A percentile compares a stretch with the other conserved stretches of the same genome.
These are phyloP conservation scores for Pandemis cinnamomeana DNA, from an alignment of 2,888 invertebrate genomes.

Conservation along the genomic window DNA sequence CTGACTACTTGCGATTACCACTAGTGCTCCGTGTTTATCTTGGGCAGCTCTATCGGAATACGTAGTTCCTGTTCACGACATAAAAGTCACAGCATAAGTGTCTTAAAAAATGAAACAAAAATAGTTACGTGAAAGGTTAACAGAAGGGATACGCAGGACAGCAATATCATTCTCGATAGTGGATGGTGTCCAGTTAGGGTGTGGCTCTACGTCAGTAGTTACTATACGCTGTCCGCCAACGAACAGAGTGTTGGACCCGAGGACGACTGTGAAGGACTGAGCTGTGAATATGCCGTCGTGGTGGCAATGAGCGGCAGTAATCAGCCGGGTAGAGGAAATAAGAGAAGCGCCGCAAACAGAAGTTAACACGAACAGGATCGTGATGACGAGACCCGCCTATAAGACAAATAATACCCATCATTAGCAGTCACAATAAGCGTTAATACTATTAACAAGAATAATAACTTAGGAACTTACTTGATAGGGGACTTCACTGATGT, in stretches of 20 bases:
- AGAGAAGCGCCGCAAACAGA: slow-evolving; percentile 67
- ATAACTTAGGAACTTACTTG: slow-evolving; percentile 49
- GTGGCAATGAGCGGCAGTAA: slow-evolving; percentile 67
- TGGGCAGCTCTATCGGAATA: too few relatives aligned
- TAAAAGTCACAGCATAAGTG: too few relatives aligned
- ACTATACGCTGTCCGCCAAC: slow-evolving; percentile 59
- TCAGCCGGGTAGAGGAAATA: slow-evolving; percentile 50
- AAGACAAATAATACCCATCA: slow-evolving; percentile 1
- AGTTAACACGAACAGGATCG: slow-evolving; percentile 44
- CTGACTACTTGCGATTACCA: too few relatives aligned
- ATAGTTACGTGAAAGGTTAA: slow-evolving; percentile 51
- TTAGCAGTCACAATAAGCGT: background rate
- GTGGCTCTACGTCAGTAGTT: slow-evolving; percentile 53
- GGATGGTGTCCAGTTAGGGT: slow-evolving; percentile 57
- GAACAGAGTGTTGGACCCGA: slow-evolving; percentile 61
- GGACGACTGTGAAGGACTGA: slow-evolving; percentile 58
- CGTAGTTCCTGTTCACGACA: too few relatives aligned
- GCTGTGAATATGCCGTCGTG: slow-evolving; percentile 60
- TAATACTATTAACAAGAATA: background rate
- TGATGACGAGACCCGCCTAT: slow-evolving; percentile 56
- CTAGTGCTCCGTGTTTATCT: too few relatives aligned
- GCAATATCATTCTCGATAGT: slow-evolving; percentile 61
- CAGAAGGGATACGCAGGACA: slow-evolving; percentile 51
- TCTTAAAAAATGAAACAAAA: background rate
- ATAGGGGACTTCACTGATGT: slow-evolving; percentile 51